Conservation (phyloP, 2,113 vertebrate species). For the Stictonetta naevosa region DNA sequence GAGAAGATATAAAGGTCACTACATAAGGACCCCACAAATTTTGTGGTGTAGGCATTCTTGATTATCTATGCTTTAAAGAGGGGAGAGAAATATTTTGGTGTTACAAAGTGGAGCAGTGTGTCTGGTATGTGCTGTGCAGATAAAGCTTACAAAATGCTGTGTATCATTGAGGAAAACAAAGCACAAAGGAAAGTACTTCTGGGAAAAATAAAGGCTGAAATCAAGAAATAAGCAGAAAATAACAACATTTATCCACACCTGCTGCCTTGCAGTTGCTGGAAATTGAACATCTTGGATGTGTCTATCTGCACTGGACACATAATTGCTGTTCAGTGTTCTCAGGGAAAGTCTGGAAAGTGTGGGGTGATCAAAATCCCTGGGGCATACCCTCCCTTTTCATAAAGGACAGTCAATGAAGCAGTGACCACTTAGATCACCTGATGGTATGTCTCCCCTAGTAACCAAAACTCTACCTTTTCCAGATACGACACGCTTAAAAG, state of each 20-base stretch:
- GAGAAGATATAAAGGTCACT: not conserved
- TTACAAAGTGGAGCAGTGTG: not conserved
- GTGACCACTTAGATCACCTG: not conserved
- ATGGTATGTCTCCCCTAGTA: not conserved
- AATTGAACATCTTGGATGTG: not conserved
- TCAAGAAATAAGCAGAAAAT: not conserved
- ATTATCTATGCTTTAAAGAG: not conserved
- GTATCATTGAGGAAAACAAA: not conserved
- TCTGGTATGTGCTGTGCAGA: not conserved
- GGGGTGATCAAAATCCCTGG: not conserved
- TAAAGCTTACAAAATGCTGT: not conserved
- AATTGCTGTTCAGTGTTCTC: not conserved
- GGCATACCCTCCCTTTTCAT: not conserved
- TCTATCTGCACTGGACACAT: not conserved
- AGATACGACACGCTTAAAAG: not conserved
- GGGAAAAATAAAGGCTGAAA: constrained; percentile 15
- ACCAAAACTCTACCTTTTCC: not conserved
- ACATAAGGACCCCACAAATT: not conserved
- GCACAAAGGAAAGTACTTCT: not conserved
- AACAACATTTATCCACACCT: not conserved
- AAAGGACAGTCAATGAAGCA: not conserved
- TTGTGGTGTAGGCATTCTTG: not conserved
- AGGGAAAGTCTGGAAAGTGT: not conserved
- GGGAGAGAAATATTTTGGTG: not conserved
- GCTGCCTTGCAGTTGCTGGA: not conserved